phyloP scores from a whole-genome alignment of 2,888 invertebrate species.

The Dromius quadrimaculatus region DNA sequence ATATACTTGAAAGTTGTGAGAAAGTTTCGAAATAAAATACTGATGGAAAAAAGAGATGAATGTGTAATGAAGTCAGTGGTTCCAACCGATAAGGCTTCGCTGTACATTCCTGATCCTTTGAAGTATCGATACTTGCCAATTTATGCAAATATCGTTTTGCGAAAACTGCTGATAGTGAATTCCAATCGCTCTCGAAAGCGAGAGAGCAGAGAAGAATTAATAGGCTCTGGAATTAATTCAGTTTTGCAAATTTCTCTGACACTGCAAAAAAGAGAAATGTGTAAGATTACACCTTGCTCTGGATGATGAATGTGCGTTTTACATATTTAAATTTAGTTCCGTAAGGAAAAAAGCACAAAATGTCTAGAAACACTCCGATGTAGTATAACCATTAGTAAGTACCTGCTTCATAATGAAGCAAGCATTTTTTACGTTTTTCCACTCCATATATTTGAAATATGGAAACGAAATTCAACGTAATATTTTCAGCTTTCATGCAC shows the following conservation, averaged over 20 bases:
- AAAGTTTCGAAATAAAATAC: constrained; percentile 28
- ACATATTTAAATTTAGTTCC: constrained; percentile 31
- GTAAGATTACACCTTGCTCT: constrained; percentile 34
- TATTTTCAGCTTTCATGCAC: constrained; percentile 12
- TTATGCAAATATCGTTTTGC: constrained; percentile 47
- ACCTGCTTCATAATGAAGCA: constrained; percentile 17
- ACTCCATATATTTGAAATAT: constrained; percentile 28
- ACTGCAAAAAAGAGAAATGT: constrained; percentile 29
- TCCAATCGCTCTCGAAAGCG: constrained; percentile 8
- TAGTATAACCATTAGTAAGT: too few relatives aligned
- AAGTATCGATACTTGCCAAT: constrained; percentile 50
- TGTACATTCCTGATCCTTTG: constrained; percentile 35
- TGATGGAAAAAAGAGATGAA: constrained; percentile 16
- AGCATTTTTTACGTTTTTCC: constrained; percentile 25
- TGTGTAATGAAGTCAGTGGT: constrained; percentile 2
- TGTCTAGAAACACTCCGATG: not conserved
- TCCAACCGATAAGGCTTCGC: constrained; percentile 22
- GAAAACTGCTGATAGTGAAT: constrained; percentile 46
- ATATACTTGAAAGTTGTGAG: constrained; percentile 5
- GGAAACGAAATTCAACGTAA: constrained; percentile 18
- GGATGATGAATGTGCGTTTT: constrained; percentile 30
- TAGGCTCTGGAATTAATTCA: constrained; percentile 49
- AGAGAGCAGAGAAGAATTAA: constrained; percentile 37
- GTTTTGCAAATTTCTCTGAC: constrained; percentile 44
- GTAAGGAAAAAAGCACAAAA: constrained; percentile 16